A percentile compares a stretch with the other conserved stretches of the same genome.
These are phyloP conservation scores for Cheilosia scutellata DNA, from an alignment of 2,888 invertebrate genomes.

Conservation along the genomic window DNA sequence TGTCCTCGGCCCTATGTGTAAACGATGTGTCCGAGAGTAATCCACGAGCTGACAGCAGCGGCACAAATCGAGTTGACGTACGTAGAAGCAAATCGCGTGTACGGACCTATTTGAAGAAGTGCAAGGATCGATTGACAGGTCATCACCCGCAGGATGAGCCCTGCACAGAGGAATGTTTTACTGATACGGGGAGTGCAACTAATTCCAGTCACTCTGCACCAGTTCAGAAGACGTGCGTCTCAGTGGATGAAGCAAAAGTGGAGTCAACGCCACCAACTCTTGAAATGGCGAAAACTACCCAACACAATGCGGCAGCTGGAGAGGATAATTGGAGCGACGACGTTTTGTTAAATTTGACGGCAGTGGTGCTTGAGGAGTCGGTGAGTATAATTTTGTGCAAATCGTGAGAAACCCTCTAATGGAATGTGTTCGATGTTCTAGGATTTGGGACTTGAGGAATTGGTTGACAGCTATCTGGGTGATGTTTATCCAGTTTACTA, in stretches of 20 bases:
- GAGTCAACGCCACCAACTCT: slow-evolving; percentile 39
- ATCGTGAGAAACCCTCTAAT: slow-evolving; percentile 42
- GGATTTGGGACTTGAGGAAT: slow-evolving; percentile 79
- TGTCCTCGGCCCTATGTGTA: slow-evolving; percentile 32
- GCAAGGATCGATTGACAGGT: slow-evolving; percentile 83
- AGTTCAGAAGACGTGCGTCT: slow-evolving; percentile 45
- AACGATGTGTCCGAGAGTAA: slow-evolving; percentile 38
- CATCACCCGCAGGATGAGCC: slow-evolving; percentile 78
- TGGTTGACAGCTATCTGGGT: slow-evolving; percentile 88
- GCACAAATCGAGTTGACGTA: slow-evolving; percentile 67
- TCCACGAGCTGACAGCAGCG: slow-evolving; percentile 31
- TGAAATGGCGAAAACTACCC: slow-evolving; percentile 19
- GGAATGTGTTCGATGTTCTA: slow-evolving; percentile 52
- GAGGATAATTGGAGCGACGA: slow-evolving; percentile 72
- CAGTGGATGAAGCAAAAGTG: slow-evolving; percentile 46
- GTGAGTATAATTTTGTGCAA: slow-evolving; percentile 46
- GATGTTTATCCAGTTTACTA: slow-evolving; percentile 87
- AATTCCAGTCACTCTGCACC: slow-evolving; percentile 64
- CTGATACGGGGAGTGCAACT: slow-evolving; percentile 53
- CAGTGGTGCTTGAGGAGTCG: slow-evolving; percentile 61
- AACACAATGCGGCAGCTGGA: slow-evolving; percentile 11
- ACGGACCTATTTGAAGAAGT: slow-evolving; percentile 83
- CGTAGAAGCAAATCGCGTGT: slow-evolving; percentile 84
- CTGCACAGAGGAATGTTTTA: slow-evolving; percentile 60
- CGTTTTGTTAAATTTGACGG: slow-evolving; percentile 61